Percentiles rank a stretch among this genome's conserved stretches.
phyloP scores from a whole-genome alignment of 2,113 vertebrate genomes.

The Atractosteus spatula region DNA sequence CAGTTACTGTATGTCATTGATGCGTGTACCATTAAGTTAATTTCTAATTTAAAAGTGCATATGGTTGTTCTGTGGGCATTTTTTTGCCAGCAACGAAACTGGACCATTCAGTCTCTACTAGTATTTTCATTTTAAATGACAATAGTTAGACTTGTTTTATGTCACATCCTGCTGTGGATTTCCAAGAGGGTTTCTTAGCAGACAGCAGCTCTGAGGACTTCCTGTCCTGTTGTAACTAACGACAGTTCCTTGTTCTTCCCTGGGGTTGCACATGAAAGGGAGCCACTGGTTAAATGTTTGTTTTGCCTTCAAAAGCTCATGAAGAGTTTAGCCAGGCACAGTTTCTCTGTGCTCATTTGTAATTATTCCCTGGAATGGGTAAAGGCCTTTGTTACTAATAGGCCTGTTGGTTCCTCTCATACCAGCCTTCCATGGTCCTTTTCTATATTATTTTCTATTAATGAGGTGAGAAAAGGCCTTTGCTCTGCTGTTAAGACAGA shows the following conservation, averaged over 20 bases:
- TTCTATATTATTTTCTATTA: slow-evolving; percentile 56
- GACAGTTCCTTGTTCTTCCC: slow-evolving; percentile 42
- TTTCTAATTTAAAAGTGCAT: too few relatives aligned
- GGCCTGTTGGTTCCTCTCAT: slow-evolving; percentile 52
- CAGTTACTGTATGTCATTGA: too few relatives aligned
- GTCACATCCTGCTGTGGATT: not conserved
- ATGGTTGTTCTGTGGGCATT: too few relatives aligned
- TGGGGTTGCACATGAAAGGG: slow-evolving; percentile 58
- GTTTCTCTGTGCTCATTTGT: slow-evolving; percentile 54
- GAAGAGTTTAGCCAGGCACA: slow-evolving; percentile 38
- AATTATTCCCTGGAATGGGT: slow-evolving; percentile 54
- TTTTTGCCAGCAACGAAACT: too few relatives aligned
- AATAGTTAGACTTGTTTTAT: not conserved
- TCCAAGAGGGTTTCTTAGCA: not conserved
- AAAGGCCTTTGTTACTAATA: slow-evolving; percentile 60
- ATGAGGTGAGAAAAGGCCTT: slow-evolving; percentile 58
- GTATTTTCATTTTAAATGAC: not conserved
- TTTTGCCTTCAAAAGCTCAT: slow-evolving; percentile 51
- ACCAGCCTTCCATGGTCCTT: slow-evolving; percentile 55
- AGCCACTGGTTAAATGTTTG: slow-evolving; percentile 62
- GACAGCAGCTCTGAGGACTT: not conserved
- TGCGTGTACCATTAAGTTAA: too few relatives aligned
- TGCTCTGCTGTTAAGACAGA: slow-evolving; percentile 42
- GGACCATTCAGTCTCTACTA: too few relatives aligned
- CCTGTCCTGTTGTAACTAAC: slow-evolving; percentile 36